Conservation (phyloP, 2,888 invertebrate species). For the Eupsilia transversa region DNA sequence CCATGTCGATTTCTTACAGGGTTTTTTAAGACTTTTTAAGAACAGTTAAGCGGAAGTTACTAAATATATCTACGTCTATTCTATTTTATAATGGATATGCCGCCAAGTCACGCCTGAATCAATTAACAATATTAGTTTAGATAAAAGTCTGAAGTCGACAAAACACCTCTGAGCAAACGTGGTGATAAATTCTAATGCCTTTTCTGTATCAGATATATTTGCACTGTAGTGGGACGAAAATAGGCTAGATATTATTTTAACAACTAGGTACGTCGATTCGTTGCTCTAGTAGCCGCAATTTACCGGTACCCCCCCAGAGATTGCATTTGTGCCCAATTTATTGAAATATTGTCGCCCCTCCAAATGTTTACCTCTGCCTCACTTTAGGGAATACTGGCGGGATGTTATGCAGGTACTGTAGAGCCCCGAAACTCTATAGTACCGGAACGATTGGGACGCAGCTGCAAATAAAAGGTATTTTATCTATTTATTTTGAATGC, state of each 20-base stretch:
- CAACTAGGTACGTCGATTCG: neutral
- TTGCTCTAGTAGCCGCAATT: neutral
- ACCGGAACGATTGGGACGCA: neutral
- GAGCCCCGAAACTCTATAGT: neutral
- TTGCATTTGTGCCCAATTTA: neutral
- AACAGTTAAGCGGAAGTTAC: no score
- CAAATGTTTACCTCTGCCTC: neutral
- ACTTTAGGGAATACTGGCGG: neutral
- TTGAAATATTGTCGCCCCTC: neutral
- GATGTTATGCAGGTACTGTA: neutral
- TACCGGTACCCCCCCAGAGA: neutral
- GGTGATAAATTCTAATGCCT: neutral
- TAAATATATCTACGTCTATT: no score
- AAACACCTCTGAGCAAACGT: neutral
- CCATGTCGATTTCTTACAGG: no score
- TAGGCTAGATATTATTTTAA: neutral
- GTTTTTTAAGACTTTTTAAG: no score
- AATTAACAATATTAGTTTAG: no score
- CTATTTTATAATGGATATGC: no score
- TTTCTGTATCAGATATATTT: neutral
- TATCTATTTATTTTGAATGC: neutral
- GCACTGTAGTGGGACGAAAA: neutral
- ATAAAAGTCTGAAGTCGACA: neutral
- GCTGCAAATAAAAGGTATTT: neutral
- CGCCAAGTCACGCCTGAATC: no score